Conservation (phyloP, 2,113 vertebrate species). For the Tychaedon coryphoeus region DNA sequence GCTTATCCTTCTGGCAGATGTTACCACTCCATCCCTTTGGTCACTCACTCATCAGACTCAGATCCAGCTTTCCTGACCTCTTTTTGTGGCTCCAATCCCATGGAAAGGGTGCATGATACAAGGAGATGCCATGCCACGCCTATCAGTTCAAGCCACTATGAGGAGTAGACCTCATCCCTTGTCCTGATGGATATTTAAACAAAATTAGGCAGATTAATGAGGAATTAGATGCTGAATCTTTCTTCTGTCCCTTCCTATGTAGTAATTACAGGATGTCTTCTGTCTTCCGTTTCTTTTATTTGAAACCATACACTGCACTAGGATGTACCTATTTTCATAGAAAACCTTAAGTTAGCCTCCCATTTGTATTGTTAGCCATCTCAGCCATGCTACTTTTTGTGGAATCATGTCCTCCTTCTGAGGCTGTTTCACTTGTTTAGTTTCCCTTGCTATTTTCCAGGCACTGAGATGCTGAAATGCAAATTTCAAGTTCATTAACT, state of each 20-base stretch:
- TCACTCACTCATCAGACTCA: neutral
- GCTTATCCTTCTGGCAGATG: neutral
- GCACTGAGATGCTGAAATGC: neutral
- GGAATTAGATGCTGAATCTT: neutral
- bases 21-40: neutral
- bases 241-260: neutral
- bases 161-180: neutral
- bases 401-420: neutral
- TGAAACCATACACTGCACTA: neutral
- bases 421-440: neutral
- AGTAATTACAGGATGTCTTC: neutral
- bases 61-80: neutral
- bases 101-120: neutral
- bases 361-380: neutral
- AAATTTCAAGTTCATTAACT: neutral
- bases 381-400: neutral
- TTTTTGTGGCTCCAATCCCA: neutral
- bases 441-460: neutral
- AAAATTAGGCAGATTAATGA: neutral
- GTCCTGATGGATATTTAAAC: neutral
- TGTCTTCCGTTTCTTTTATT: neutral
- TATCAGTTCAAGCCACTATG: neutral
- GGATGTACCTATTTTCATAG: neutral
- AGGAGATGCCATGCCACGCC: accelerated
- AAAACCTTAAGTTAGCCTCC: neutral